Conservation (phyloP, 1,140 invertebrate genomes). For the Oncopodura yosiiana region DNA sequence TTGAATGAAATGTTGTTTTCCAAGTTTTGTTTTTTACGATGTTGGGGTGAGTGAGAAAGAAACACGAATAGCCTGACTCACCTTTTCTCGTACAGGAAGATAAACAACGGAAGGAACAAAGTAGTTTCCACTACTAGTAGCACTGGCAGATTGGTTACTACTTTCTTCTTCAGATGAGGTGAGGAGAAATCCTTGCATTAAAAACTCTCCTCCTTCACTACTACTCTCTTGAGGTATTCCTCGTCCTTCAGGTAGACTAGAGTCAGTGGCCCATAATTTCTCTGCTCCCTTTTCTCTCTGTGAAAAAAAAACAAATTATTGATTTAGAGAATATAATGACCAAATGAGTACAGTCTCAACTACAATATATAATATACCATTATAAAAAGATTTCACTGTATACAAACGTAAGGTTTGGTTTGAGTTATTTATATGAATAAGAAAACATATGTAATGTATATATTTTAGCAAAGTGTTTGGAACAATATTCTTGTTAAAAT, state of each 20-base stretch:
- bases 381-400: too few relatives aligned
- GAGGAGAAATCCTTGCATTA: conserved; percentile 78
- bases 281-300: conserved; percentile 21
- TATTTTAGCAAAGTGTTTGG: too few relatives aligned
- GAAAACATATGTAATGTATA: too few relatives aligned
- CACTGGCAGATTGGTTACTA: conserved; percentile 22
- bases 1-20: too few relatives aligned
- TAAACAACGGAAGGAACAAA: conserved; percentile 83
- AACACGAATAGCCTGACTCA: conserved; percentile 67
- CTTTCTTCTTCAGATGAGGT: conserved; percentile 20
- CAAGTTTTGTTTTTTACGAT: conserved; percentile 39
- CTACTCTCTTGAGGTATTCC: conserved; percentile 39
- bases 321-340: too few relatives aligned
- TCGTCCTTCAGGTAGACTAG: conserved; percentile 35
- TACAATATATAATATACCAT: too few relatives aligned
- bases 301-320: conserved; percentile 6
- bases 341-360: too few relatives aligned
- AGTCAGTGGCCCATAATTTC: conserved; percentile 32
- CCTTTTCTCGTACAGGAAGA: conserved; percentile 74
- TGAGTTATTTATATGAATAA: too few relatives aligned
- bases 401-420: too few relatives aligned
- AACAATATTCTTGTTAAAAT: too few relatives aligned
- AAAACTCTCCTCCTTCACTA: conserved; percentile 42
- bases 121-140: conserved; percentile 43
- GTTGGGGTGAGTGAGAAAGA: conserved; percentile 86